phyloP scores from a whole-genome alignment of 1,140 invertebrate species.

The Drosophila arizonae region DNA sequence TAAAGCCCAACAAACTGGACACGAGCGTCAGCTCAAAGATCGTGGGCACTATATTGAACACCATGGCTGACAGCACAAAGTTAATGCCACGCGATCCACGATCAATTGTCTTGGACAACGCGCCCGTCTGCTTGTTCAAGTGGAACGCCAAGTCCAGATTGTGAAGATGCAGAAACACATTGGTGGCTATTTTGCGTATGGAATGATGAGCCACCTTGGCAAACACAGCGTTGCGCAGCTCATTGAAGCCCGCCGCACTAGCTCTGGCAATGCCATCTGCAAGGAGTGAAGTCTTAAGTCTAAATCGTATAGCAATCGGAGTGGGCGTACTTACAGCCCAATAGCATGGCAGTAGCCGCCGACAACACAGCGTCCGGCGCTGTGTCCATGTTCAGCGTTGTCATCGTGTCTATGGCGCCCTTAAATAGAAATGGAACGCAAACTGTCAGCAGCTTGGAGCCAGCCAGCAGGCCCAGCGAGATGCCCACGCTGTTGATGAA shows the following conservation, averaged over 20 bases:
- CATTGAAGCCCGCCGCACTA: slow-evolving; percentile 96
- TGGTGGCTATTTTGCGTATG: slow-evolving; percentile 95
- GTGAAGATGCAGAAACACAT: slow-evolving; percentile 98
- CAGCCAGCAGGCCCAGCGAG: slow-evolving; percentile 90
- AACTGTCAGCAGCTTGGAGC: slow-evolving; percentile 95
- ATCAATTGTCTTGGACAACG: slow-evolving; percentile 89
- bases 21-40: slow-evolving; percentile 97
- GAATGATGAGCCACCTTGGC: slow-evolving; percentile 99
- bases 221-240: slow-evolving; percentile 98
- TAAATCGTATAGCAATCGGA: background rate
- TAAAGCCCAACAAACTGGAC: slow-evolving; percentile 92
- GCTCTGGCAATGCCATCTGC: slow-evolving; percentile 96
- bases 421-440: slow-evolving; percentile 99
- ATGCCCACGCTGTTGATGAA: slow-evolving; percentile 88
- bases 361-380: slow-evolving; percentile 89
- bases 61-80: slow-evolving; percentile 97
- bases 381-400: slow-evolving; percentile 88
- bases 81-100: slow-evolving; percentile 97
- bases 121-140: slow-evolving; percentile 96
- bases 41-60: slow-evolving; percentile 99
- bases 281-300: slow-evolving; percentile 5
- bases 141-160: slow-evolving; percentile 98
- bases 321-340: slow-evolving; percentile 91
- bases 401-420: slow-evolving; percentile 95
- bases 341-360: slow-evolving; percentile 90